These are phyloP conservation scores for Struthidea cinerea DNA, from an alignment of 2,113 vertebrate genomes.

Conservation along the genomic window DNA sequence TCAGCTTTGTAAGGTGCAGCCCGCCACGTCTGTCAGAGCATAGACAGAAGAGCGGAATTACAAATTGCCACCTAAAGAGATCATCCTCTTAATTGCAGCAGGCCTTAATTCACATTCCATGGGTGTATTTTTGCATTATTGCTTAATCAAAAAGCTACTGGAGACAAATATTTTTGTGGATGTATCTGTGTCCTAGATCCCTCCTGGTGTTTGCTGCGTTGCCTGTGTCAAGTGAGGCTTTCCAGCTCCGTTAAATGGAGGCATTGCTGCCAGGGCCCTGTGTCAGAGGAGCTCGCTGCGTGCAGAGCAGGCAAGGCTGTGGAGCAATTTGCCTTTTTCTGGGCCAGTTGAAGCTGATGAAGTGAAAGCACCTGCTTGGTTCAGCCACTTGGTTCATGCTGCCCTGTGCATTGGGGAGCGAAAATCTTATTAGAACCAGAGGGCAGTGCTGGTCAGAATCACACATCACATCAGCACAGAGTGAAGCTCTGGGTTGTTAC, in stretches of 20 bases:
- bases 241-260: not conserved
- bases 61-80: not conserved
- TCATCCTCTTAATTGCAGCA: not conserved
- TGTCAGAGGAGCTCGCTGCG: not conserved
- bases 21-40: not conserved
- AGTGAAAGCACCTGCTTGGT: not conserved
- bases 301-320: not conserved
- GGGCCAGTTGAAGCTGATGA: not conserved
- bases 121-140: not conserved
- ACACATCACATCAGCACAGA: not conserved
- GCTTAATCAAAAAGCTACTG: not conserved
- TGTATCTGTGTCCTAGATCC: not conserved
- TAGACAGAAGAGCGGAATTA: not conserved
- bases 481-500: not conserved
- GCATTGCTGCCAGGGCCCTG: not conserved
- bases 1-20: slow-evolving; percentile 1
- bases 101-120: not conserved
- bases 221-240: not conserved
- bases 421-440: not conserved
- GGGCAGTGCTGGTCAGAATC: not conserved
- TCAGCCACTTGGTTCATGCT: not conserved
- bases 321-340: not conserved
- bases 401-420: not conserved
- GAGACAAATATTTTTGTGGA: not conserved
- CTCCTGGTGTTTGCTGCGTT: not conserved